phyloP scores from a whole-genome alignment of 2,113 vertebrate genomes.

The Prietella phreatophila region DNA sequence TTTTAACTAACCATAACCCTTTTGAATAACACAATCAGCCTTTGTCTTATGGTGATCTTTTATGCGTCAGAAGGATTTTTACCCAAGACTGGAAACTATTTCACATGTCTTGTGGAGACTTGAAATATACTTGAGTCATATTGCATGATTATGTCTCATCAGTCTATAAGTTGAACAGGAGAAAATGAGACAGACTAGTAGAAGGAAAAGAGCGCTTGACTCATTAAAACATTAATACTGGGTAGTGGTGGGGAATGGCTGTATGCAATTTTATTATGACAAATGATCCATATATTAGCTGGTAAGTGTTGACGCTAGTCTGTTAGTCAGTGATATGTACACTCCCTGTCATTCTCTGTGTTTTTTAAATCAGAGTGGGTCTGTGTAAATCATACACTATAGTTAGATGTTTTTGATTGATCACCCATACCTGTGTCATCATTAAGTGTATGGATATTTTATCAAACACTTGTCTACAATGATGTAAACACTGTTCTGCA shows the following conservation, averaged over 20 bases:
- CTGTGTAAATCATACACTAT: conserved; percentile 20
- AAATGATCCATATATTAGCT: not conserved
- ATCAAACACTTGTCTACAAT: not conserved
- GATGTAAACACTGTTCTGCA: not conserved
- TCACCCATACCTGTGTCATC: not conserved
- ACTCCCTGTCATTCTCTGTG: not conserved
- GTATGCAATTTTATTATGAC: not conserved
- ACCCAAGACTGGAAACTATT: conserved; percentile 5
- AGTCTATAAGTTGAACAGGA: conserved; percentile 8
- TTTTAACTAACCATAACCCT: not conserved
- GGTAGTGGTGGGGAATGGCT: not conserved
- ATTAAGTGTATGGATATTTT: not conserved
- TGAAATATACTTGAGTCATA: conserved; percentile 20
- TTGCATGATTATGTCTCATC: conserved; percentile 24
- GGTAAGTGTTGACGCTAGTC: not conserved
- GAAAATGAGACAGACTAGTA: not conserved
- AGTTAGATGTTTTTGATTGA: not conserved
- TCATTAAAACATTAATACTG: not conserved
- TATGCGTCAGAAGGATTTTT: not conserved
- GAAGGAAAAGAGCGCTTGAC: not conserved
- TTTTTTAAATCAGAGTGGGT: conserved; percentile 7
- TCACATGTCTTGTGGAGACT: conserved; percentile 5
- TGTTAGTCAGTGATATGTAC: conserved; percentile 13
- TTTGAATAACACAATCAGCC: not conserved
- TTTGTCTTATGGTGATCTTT: not conserved